Evolutionary conservation across 53 echinoderm and acorn worm genomes (phyloP), one percentile per base, ranked within the genome.

Genomic region (Holothuria leucospilota): DNA sequence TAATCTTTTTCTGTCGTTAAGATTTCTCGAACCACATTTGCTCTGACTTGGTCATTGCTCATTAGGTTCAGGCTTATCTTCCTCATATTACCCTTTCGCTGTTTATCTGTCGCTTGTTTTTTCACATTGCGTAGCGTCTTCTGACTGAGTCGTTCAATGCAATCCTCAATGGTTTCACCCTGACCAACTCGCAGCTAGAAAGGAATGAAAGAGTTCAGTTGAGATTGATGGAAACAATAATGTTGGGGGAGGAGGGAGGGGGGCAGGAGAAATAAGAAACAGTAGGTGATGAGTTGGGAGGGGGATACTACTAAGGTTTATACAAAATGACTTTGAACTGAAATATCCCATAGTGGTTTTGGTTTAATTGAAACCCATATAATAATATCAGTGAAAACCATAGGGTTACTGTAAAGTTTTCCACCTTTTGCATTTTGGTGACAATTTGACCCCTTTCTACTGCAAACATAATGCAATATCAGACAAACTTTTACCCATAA

Each of bases 91-190:
- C 90, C 91, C 24, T 89, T 87, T n/a, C 70, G 63, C 26, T 86
- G 74, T 20, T 69, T 68, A 5, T 59, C 69, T 23, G 63, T 59
- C 0, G 66, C 15, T 49, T 67, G 39, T 20, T 79, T 73, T 20
- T 72, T 69, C 29, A 58, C 65, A 67, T 84, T 67, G 20, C 39
- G 67, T 20, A 51, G 13, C 30, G 84, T 40, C 30, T 86, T 91
- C 69, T 92, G 91, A 15, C 86, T 86, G 64, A 96, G 87, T 30
- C 94, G 69, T 15, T 94, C 89, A 51, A 98, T 87, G 69, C 95
- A 95, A 68, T 98, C 98, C 68, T 98, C 98, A 5, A 95, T 95
- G 1, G 98, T 98, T 85, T 98, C 98, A 21, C 94, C 93, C 62
- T 98, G 98, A 52, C 93, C 93, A 13, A 98, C 98, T 41, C 91